Evolutionary conservation across 2,888 invertebrate genomes (phyloP), one percentile per base, ranked within the genome.

Genomic region (Ophion ellenae): DNA sequence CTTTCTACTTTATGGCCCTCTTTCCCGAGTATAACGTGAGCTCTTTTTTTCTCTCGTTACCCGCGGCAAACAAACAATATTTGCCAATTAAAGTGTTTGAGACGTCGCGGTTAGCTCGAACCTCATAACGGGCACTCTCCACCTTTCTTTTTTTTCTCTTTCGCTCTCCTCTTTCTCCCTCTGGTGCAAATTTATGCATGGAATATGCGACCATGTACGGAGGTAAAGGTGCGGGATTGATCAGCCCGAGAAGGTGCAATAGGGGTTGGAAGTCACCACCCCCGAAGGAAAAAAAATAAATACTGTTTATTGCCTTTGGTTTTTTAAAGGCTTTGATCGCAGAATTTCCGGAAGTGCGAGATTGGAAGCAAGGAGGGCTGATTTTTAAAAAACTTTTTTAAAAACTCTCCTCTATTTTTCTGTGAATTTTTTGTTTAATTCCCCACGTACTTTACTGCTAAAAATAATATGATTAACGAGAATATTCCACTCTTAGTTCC

Each of bases 1-100:
- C 63, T 79, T 79, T 79, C 70, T 75, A 69, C 69, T 76, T 70
- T 63, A 76, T 53, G 63, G 75, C 4, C 32, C 47, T 70, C 45
- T 74, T 67, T 59, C 28, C 32, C 61, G 45, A 32, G 59, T 67
- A 74, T 81, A 81, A 20, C 32, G 32, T 20, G n/a, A 10, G 14
- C 47, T 71, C 64, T 66, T 80, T 73, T 76, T 64, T 81, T 57
- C 53, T 64, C 36, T 57, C 79, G 63, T 83, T 77, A 73, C 77
- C 69, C 47, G 59, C 57, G 78, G 75, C 75, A 81, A 86, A 84
- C 84, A 86, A 86, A 84, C 81, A 86, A 86, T 86, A 86, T 79
- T 86, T 86, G 83, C 83, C 86, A 86, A 86, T 86, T 86, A 86
- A 86, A 86, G 81, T 85, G 82, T 86, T 84, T 86, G 83, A 83